These are phyloP conservation scores for Arge pagana DNA, from an alignment of 2,888 invertebrate genomes.

Conservation along the genomic window DNA sequence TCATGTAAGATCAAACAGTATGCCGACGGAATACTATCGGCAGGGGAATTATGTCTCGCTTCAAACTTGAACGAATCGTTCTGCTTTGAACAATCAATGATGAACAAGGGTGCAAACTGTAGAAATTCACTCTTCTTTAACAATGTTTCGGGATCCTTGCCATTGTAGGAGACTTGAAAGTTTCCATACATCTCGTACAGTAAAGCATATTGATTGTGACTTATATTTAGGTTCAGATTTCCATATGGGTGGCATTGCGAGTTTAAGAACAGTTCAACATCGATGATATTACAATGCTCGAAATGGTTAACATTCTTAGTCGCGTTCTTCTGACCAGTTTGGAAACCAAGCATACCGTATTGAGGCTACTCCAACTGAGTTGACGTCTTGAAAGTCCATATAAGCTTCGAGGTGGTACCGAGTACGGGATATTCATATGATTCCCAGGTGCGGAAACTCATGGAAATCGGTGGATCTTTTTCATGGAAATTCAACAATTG, in stretches of 20 bases:
- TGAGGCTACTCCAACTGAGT: constrained; percentile 49
- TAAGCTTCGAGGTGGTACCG: no score
- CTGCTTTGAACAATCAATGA: no score
- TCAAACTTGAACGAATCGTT: no score
- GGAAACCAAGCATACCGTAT: constrained; percentile 50
- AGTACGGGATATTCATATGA: constrained; percentile 50
- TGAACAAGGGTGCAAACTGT: no score
- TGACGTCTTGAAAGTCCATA: constrained; percentile 42
- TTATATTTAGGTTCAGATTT: constrained; percentile 43
- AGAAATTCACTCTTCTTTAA: background rate
- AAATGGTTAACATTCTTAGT: constrained; percentile 34
- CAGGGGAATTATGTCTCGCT: no score
- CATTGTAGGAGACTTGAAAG: constrained; percentile 34
- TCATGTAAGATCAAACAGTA: no score
- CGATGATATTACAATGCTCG: constrained; percentile 43
- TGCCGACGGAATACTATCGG: no score
- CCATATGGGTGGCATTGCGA: constrained; percentile 49
- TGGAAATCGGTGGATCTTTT: constrained; percentile 28
- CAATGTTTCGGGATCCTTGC: constrained; percentile 1
- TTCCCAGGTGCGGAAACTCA: constrained; percentile 49
- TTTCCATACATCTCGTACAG: constrained; percentile 39
- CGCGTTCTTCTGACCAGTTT: constrained; percentile 48
- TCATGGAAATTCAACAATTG: constrained; percentile 28
- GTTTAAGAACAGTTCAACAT: constrained; percentile 49
- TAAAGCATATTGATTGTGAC: constrained; percentile 34